Percentiles rank a stretch among this genome's conserved stretches.
Conservation (phyloP, 2,797 vertebrate species). For the Gallinago stenura region DNA sequence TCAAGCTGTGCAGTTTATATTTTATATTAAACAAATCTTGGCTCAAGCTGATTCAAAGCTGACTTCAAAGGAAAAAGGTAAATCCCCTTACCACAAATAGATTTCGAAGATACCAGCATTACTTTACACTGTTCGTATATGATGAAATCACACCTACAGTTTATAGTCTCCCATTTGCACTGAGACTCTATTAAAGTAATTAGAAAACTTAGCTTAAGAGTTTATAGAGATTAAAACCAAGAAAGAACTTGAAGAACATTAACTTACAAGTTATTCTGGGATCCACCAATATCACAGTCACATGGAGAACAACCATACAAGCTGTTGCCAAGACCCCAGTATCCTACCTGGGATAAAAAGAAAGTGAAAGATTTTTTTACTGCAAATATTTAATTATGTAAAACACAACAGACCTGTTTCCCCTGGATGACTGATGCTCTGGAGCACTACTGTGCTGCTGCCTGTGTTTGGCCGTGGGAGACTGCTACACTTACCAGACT, state of each 20-base stretch:
- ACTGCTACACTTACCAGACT: background rate
- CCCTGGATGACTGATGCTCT: background rate
- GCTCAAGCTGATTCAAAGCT: background rate
- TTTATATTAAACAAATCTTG: background rate
- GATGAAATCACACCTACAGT: background rate
- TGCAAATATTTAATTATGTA: background rate
- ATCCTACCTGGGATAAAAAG: slow-evolving; percentile 80
- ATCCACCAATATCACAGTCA: slow-evolving; percentile 89
- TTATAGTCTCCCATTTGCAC: background rate
- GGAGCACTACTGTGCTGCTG: background rate
- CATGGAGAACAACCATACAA: slow-evolving; percentile 84
- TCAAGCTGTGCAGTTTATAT: background rate
- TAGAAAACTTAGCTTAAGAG: background rate
- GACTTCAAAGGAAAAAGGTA: background rate
- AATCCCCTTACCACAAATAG: background rate
- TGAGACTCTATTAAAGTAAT: background rate
- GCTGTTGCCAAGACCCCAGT: slow-evolving; percentile 88
- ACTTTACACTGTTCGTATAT: background rate
- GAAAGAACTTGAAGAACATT: background rate
- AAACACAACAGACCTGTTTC: background rate
- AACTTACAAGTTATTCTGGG: slow-evolving; percentile 82
- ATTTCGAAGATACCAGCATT: background rate
- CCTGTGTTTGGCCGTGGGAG: background rate
- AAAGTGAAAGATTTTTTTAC: background rate
- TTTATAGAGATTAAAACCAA: background rate